Base-by-base conservation (phyloP, 2,888 invertebrate species). In the Platycnemis pennipes region DNA sequence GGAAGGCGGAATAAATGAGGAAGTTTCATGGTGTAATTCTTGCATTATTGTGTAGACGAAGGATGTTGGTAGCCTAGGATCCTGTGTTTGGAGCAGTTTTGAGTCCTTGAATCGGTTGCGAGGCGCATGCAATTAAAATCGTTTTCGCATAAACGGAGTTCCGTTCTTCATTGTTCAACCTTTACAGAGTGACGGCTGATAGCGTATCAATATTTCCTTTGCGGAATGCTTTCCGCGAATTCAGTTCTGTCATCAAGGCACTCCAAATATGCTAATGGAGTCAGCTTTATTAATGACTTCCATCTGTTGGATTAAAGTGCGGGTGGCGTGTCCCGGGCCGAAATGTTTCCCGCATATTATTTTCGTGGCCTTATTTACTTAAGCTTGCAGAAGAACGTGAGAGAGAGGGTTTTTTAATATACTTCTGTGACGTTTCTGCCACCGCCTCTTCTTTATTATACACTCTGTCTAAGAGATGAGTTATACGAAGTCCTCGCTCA, bases 211-310 rank as follows among this genome's bases (percentile, higher is more conserved):
- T 63, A 63, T 63, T 63, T 63, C 63, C 63, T 63, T 63, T 5
- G 42, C 31, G 86, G 13, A 86, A 44, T 16, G 37, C 22, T 44
- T 42, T 86, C 44, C 37, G 22, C 4, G 19, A 22, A 86, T 37
- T 44, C 13, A 42, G 19, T 86, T 86, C 42, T 44, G 42, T 86
- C 44, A 22, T 44, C 22, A 86, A 8, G 86, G 42, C 44, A 42
- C n/a, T 11, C 86, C 86, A 86, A 86, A 42, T 86, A 86, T 44
- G 86, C 86, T 86, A 86, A 86, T 86, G 86, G 86, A 86, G 44
- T 42, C 44, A 86, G 86, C 63, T 63, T 63, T 63, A 63, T 63
- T 63, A 63, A 63, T 63, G 63, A 26, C 63, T 63, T 63, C 63
- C 63, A 63, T 63, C 63, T 26, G 22, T 63, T n/a, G n/a, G 63